Base-by-base conservation (phyloP, 2,888 invertebrate species). In the Boloria selene region DNA sequence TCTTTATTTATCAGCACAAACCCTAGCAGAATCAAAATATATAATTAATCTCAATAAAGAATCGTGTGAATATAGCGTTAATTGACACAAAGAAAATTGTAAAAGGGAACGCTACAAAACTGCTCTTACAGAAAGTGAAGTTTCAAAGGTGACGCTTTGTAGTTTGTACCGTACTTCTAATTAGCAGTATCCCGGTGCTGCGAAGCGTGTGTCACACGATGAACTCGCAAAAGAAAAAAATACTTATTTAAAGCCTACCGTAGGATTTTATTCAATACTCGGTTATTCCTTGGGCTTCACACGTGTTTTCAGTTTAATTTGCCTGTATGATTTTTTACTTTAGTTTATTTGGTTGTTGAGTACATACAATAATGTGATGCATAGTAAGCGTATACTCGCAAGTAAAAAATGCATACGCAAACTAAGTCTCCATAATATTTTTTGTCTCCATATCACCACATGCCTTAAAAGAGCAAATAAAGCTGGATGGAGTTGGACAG, bases 161-260 rank as follows among this genome's bases (percentile, higher is more conserved):
- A 73, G 70, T 66, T 73, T 74, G 75, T 74, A 73, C 72, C 70
- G 74, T 77, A 76, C 80, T 83, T 77, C 79, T 85, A 86, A 86
- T 86, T 86, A 85, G 83, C 79, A 65, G 42, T 42, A 22, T 55
- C 42, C 50, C 14, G 49, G 17, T 26, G 50, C 5, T 44, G 31
- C 31, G 26, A 17, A 58, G 56, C 56, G 44, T 56, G 42, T 26
- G 17, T n/a, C 10, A 45, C 17, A 17, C 10, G 54, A 54, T 45
- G 31, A 59, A 4, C 1, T 14, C 7, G 45, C 26, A 42, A 16
- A 26, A 18, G 50, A 16, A 44, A 51, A 22, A 56, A 58, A 58
- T 6, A 31, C 17, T 58, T 31, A 16, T 2, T 45, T 18, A 10
- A 22, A 47, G 31, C 31, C 31, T 38, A 4, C 14, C n/a, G 18